phyloP scores from a whole-genome alignment of 1,140 invertebrate genomes.

The Drosophila lowei region DNA sequence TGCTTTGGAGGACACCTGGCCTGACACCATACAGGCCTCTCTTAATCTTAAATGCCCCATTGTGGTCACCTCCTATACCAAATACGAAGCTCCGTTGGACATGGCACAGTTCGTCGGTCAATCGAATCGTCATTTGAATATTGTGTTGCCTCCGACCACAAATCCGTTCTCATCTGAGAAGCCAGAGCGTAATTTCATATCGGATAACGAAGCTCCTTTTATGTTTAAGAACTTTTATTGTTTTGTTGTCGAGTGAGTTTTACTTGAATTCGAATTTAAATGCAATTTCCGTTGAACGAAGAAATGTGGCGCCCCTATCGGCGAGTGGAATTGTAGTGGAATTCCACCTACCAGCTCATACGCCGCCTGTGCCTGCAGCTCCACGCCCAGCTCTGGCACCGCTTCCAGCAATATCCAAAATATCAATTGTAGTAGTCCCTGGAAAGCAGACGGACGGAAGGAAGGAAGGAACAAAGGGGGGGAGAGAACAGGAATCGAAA shows the following conservation, averaged over 20 bases:
- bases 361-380: slow-evolving; percentile 52
- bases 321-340: neutral
- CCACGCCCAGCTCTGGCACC: slow-evolving; percentile 57
- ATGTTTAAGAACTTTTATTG: slow-evolving; percentile 89
- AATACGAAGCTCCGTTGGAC: slow-evolving; percentile 86
- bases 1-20: slow-evolving; percentile 87
- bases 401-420: slow-evolving; percentile 61
- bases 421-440: slow-evolving; percentile 52
- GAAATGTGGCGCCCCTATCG: neutral
- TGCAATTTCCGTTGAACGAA: neutral
- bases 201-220: slow-evolving; percentile 87
- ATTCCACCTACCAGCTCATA: slow-evolving; percentile 47
- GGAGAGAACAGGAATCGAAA: slow-evolving; percentile 53
- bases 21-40: slow-evolving; percentile 85
- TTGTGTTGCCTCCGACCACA: slow-evolving; percentile 84
- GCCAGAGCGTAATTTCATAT: slow-evolving; percentile 89
- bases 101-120: slow-evolving; percentile 84
- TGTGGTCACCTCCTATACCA: slow-evolving; percentile 87
- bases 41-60: slow-evolving; percentile 85
- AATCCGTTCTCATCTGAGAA: slow-evolving; percentile 88
- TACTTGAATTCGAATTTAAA: slow-evolving; percentile 3
- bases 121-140: slow-evolving; percentile 81
- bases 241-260: slow-evolving; percentile 81
- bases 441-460: neutral
- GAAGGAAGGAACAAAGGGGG: too few relatives aligned